Percentiles rank a stretch among this genome's conserved stretches.
Evolutionary conservation across 1,140 invertebrate species (phyloP).

Genomic region (Mya arenaria): DNA sequence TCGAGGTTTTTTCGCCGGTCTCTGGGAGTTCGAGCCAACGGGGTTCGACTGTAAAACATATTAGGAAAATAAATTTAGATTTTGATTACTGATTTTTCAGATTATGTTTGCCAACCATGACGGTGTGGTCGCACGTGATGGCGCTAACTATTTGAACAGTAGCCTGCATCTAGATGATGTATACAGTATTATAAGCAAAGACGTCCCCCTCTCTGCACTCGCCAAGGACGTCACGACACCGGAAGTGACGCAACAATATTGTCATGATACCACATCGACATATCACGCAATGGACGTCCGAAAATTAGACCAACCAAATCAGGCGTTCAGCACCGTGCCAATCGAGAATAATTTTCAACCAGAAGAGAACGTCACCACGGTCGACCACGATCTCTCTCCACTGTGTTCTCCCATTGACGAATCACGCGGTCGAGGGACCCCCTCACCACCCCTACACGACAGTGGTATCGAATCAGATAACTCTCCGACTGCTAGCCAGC

Average conservation of each 20-base stretch:
- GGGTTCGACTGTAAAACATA: too few species aligned
- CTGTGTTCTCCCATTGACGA: neutral
- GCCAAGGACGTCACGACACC: neutral
- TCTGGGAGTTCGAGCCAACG: too few species aligned
- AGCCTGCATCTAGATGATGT: constrained; percentile 46
- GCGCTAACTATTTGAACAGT: constrained; percentile 31
- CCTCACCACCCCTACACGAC: constrained; percentile 35
- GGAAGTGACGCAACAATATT: too few species aligned
- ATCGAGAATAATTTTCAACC: too few species aligned
- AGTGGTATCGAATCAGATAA: constrained; percentile 50
- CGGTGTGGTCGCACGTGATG: constrained; percentile 5
- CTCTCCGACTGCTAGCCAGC: constrained; percentile 1
- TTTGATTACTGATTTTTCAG: neutral
- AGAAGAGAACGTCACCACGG: too few species aligned
- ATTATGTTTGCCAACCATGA: constrained; percentile 19
- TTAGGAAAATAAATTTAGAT: too few species aligned
- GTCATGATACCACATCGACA: too few species aligned
- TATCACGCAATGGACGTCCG: too few species aligned
- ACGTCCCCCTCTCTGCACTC: too few species aligned
- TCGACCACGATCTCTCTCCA: neutral
- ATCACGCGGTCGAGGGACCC: constrained; percentile 9
- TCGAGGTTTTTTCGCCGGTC: too few species aligned
- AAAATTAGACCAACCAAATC: too few species aligned
- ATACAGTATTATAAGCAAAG: constrained; percentile 38
- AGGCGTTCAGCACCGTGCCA: too few species aligned